phyloP scores from a whole-genome alignment of 2,797 vertebrate genomes.

The Epinephelus coioides region DNA sequence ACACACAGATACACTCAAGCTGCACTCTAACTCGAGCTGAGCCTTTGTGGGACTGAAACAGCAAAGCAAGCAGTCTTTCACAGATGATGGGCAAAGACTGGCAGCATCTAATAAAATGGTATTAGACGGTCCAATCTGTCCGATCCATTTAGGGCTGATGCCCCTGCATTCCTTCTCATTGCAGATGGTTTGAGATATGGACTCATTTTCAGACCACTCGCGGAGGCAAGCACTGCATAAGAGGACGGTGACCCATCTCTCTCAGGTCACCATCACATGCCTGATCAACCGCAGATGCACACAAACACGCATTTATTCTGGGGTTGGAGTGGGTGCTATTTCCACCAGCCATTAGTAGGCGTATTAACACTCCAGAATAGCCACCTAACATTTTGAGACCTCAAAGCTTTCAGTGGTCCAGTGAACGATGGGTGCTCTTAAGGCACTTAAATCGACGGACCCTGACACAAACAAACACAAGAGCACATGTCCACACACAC shows the following conservation, averaged over 20 bases:
- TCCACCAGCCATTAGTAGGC: conserved; percentile 47
- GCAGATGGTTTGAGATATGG: conserved; percentile 51
- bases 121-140: conserved; percentile 74
- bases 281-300: conserved; percentile 35
- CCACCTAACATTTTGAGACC: conserved; percentile 48
- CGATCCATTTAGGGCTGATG: conserved; percentile 49
- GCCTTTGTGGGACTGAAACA: conserved; percentile 58
- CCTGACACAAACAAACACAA: conserved; percentile 42
- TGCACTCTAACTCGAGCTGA: conserved; percentile 46
- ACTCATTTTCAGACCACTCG: conserved; percentile 44
- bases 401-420: conserved; percentile 43
- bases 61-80: conserved; percentile 62
- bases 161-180: conserved; percentile 37
- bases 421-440: conserved; percentile 42
- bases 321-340: conserved; percentile 40
- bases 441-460: conserved; percentile 42
- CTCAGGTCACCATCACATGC: conserved; percentile 41
- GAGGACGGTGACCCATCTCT: conserved; percentile 24
- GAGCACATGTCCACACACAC: neutral
- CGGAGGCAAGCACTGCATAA: conserved; percentile 23
- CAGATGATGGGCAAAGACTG: conserved; percentile 63
- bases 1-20: conserved; percentile 35
- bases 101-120: conserved; percentile 69
- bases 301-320: conserved; percentile 38
- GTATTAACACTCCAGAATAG: conserved; percentile 45